A percentile compares a stretch with the other conserved stretches of the same genome.
phyloP scores from a whole-genome alignment of 2,113 vertebrate species.

The Ranitomeya variabilis region DNA sequence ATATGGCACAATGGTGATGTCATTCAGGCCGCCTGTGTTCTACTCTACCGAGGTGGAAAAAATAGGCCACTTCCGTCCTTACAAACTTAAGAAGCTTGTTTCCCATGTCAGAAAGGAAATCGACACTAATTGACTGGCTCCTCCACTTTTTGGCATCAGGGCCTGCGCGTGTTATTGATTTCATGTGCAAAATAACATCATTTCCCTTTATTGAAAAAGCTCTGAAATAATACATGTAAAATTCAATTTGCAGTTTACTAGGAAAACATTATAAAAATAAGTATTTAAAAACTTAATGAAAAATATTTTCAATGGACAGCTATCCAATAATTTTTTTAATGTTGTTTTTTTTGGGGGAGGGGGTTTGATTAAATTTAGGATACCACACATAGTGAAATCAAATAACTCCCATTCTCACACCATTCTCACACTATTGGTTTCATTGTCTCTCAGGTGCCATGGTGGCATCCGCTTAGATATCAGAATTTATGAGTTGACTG shows the following conservation, averaged over 20 bases:
- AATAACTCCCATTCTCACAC: too few relatives aligned
- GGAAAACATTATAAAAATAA: neutral
- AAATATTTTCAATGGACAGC: neutral
- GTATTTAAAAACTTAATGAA: neutral
- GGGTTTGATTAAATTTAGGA: too few relatives aligned
- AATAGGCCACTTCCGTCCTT: constrained; percentile 45
- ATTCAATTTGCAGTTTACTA: neutral
- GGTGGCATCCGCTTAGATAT: too few relatives aligned
- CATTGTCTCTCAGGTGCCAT: too few relatives aligned
- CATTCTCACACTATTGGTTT: too few relatives aligned
- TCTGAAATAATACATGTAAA: neutral
- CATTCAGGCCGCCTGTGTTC: constrained; percentile 12
- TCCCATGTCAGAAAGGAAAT: constrained; percentile 51
- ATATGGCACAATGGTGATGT: constrained; percentile 15
- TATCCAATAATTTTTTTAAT: too few relatives aligned
- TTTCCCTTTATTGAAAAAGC: constrained; percentile 10
- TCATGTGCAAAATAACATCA: neutral
- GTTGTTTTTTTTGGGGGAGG: too few relatives aligned
- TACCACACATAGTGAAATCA: too few relatives aligned
- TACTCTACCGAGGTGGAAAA: constrained; percentile 36
- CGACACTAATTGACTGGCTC: constrained; percentile 29
- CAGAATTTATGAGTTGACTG: too few relatives aligned
- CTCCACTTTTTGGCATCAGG: constrained; percentile 14
- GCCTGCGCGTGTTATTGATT: constrained; percentile 1
- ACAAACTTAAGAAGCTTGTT: constrained; percentile 21